Conservation (phyloP, 2,113 vertebrate genomes). For the Lepidothrix coronata region DNA sequence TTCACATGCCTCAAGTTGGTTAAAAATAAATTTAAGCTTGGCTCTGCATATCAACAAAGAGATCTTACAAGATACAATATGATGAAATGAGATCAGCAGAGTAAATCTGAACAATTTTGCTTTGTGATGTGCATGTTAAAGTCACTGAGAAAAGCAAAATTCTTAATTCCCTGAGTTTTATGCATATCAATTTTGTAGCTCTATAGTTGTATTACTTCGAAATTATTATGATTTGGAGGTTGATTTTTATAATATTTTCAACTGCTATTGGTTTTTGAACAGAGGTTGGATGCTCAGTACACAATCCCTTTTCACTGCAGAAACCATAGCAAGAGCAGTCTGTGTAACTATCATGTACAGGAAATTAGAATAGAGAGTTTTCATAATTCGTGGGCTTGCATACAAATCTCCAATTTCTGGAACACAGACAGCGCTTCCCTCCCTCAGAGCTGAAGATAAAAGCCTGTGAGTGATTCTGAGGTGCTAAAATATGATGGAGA, state of each 20-base stretch:
- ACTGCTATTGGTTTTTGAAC: not conserved
- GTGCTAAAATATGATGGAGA: constrained; percentile 1
- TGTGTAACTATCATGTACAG: constrained; percentile 17
- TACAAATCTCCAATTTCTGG: constrained; percentile 28
- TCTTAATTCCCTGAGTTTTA: not conserved
- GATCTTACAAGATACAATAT: not conserved
- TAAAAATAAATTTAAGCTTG: not conserved
- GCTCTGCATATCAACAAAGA: not conserved
- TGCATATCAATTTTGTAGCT: not conserved
- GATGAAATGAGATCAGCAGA: not conserved
- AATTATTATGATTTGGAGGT: not conserved
- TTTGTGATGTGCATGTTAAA: not conserved
- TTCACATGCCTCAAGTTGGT: not conserved
- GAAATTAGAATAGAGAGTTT: constrained; percentile 31
- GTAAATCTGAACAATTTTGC: not conserved
- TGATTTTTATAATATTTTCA: constrained; percentile 2
- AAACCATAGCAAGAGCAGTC: constrained; percentile 3
- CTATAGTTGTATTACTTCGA: not conserved
- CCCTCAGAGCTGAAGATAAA: not conserved
- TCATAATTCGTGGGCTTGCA: constrained; percentile 23
- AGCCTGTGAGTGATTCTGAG: not conserved
- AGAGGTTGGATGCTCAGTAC: not conserved
- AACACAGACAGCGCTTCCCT: not conserved
- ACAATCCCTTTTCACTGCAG: not conserved
- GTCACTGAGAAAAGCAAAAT: not conserved